Evolutionary conservation across 2,888 invertebrate species (phyloP), one percentile per base, ranked within the genome.

Genomic region (Steinernema hermaphroditum): DNA sequence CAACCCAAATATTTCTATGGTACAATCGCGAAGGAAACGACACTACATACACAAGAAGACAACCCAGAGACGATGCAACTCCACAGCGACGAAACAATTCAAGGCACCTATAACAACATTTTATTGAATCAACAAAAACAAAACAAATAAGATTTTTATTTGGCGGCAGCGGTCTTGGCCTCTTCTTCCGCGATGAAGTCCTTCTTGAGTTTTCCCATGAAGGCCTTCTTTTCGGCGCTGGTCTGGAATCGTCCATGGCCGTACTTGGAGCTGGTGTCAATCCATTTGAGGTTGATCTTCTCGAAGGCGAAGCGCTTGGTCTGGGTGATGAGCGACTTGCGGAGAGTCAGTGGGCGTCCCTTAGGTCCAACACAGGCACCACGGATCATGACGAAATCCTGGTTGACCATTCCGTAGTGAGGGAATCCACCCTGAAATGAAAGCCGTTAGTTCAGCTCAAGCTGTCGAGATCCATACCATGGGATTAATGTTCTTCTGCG

Each of bases 211-310:
- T 86, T 86, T 74, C 86, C 86, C 82, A 85, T 82, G 82, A 86
- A 86, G 37, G 83, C 80, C 86, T 92, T 91, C 91, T 98, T 98
- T 89, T 98, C 98, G 83, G 93, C 93, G 77, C 93, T 92, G 71
- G 97, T 99, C 90, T 98, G 98, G 97, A 98, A 98, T 87, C 97
- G 93, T 91, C 98, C 98, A 88, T 98, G 98, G 88, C 98, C 98
- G 88, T 96, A 96, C 90, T 98, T 98, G 89, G 96, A 96, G 73
- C 95, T 92, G 22, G 98, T 98, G 88, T 98, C 98, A 87, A 98
- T 98, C 90, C 97, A 98, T 90, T 98, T 98, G 77, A 99, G 91
- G 86, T 92, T 94, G 90, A 99, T 96, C 91, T 96, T 94, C 89
- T 99, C 98, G 87, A 94, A 90, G 72, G 96, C 94, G 72, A 93